A percentile compares a stretch with the other conserved stretches of the same genome.
These are phyloP conservation scores for Mormyrops boulengeri DNA, from an alignment of 2,797 vertebrate species.

Conservation along the genomic window DNA sequence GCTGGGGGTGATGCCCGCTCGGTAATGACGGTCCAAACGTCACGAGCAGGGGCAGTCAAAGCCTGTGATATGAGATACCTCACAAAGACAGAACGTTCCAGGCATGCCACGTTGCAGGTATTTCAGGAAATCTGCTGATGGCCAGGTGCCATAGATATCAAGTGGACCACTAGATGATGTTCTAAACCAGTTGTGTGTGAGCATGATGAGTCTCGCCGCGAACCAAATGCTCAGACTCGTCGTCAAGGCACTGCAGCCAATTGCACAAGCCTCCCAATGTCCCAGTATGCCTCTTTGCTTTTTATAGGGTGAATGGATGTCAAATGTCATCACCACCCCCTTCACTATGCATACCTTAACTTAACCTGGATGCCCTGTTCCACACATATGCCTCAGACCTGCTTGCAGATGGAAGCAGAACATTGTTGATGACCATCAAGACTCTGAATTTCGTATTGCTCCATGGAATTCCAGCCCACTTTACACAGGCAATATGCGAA, in stretches of 20 bases:
- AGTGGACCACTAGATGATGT: neutral
- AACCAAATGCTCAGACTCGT: conserved; percentile 35
- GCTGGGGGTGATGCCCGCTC: neutral
- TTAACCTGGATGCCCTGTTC: neutral
- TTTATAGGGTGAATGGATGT: neutral
- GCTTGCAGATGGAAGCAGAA: neutral
- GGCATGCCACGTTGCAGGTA: neutral
- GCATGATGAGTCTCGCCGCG: neutral
- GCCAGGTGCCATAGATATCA: neutral
- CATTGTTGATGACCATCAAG: neutral
- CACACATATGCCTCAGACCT: neutral
- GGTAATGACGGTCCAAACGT: neutral
- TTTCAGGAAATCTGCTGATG: neutral
- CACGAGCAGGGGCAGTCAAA: neutral
- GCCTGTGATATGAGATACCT: neutral
- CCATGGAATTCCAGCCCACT: neutral
- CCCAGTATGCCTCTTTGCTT: conserved; percentile 15
- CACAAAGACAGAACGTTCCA: neutral
- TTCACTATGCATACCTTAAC: neutral
- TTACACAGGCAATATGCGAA: neutral
- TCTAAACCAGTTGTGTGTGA: neutral
- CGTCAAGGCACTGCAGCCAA: conserved; percentile 38
- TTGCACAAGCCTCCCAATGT: conserved; percentile 25
- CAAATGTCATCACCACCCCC: neutral
- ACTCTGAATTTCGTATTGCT: neutral